Evolutionary conservation across 2,113 vertebrate genomes (phyloP).

Genomic region (Catharus minimus): DNA sequence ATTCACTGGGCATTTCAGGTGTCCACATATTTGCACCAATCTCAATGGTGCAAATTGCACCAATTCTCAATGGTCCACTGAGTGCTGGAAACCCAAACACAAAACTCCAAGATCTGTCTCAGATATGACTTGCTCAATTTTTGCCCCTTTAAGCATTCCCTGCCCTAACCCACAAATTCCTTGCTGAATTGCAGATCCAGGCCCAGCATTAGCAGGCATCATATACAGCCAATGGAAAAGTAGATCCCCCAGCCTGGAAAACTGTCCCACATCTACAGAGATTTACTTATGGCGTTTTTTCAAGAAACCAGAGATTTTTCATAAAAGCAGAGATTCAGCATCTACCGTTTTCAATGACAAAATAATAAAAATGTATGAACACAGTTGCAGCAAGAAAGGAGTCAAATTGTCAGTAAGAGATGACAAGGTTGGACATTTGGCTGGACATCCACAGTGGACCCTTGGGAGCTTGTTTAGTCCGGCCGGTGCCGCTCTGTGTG

Average conservation of each 20-base stretch:
- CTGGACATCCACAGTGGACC: not conserved
- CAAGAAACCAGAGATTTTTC: not conserved
- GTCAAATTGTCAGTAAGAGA: not conserved
- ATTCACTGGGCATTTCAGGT: not conserved
- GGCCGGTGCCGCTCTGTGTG: rapidly evolving
- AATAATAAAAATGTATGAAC: not conserved
- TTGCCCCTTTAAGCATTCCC: not conserved
- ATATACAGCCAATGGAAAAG: not conserved
- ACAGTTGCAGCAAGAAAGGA: not conserved
- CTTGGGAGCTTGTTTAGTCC: not conserved
- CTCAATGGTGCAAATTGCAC: no score
- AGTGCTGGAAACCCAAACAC: not conserved
- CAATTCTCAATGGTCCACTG: not conserved
- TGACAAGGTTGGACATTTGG: not conserved
- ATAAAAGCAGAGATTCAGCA: not conserved
- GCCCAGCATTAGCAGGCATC: not conserved
- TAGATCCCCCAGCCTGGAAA: not conserved
- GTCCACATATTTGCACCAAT: not conserved
- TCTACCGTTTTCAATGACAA: not conserved
- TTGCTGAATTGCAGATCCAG: not conserved
- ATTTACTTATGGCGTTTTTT: not conserved
- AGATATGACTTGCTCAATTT: not conserved
- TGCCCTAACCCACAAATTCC: not conserved
- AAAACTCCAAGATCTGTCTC: not conserved
- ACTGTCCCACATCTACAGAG: not conserved